phyloP scores from a whole-genome alignment of 2,888 invertebrate species.

The Microctonus hyperodae region DNA sequence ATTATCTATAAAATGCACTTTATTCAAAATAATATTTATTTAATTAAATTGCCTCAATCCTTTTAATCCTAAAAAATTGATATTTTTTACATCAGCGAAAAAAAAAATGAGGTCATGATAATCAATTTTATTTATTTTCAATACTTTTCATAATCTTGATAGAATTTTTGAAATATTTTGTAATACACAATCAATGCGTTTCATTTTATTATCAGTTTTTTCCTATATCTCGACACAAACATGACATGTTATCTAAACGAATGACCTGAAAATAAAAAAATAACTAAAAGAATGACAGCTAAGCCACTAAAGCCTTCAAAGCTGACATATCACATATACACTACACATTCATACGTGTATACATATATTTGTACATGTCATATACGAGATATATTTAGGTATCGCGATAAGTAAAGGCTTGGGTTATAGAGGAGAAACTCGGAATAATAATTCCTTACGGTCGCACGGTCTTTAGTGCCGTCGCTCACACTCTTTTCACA shows the following conservation, averaged over 20 bases:
- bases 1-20: no score
- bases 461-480: constrained; percentile 24
- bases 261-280: constrained; percentile 19
- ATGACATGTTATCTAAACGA: constrained; percentile 21
- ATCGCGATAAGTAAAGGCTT: constrained; percentile 17
- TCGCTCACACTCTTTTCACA: constrained; percentile 22
- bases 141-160: not conserved
- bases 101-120: not conserved
- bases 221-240: not conserved
- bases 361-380: no score
- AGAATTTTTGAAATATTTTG: not conserved
- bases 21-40: no score
- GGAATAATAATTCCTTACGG: constrained; percentile 31
- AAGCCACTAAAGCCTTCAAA: not conserved
- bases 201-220: not conserved
- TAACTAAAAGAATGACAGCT: constrained; percentile 9
- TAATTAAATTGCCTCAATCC: no score
- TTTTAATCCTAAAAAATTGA: no score
- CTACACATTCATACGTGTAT: no score
- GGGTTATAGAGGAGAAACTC: not conserved
- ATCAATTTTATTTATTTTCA: not conserved
- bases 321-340: constrained; percentile 10
- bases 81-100: not conserved
- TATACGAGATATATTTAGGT: not conserved
- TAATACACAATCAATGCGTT: not conserved